phyloP scores from a whole-genome alignment of 2,797 vertebrate species.

The Malacoraja senta region DNA sequence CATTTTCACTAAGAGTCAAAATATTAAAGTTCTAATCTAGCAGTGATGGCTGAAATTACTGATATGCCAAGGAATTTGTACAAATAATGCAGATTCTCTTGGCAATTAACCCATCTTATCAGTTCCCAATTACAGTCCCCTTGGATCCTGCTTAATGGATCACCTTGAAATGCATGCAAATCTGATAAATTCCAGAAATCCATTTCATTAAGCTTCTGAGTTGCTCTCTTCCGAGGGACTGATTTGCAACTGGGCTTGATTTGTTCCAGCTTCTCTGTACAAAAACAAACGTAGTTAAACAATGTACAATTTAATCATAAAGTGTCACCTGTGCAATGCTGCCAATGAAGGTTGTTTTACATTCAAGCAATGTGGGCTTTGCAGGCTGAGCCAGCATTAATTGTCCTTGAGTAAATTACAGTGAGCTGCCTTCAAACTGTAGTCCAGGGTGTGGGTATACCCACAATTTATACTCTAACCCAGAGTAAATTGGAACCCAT shows the following conservation, averaged over 20 bases:
- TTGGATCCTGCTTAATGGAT: not conserved
- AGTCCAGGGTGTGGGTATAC: no score
- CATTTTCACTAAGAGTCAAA: not conserved
- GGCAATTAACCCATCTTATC: not conserved
- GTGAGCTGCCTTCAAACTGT: no score
- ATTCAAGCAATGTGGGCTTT: no score
- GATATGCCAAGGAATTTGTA: not conserved
- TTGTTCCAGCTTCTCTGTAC: not conserved
- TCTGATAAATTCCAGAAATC: constrained; percentile 13
- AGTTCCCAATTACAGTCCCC: not conserved
- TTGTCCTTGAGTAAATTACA: no score
- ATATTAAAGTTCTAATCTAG: not conserved
- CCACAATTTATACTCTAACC: no score
- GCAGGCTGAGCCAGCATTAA: no score
- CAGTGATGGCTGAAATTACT: not conserved
- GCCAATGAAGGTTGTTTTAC: no score
- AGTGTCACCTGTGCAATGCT: not conserved
- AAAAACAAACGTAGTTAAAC: not conserved
- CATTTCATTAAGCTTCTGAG: not conserved
- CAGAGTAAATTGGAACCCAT: no score
- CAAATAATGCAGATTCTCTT: not conserved
- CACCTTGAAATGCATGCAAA: constrained; percentile 21
- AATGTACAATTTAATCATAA: not conserved
- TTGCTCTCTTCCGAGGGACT: not conserved
- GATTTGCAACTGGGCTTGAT: not conserved